Base-by-base conservation (phyloP, 2,888 invertebrate genomes). In the Macrophya alboannulata region DNA sequence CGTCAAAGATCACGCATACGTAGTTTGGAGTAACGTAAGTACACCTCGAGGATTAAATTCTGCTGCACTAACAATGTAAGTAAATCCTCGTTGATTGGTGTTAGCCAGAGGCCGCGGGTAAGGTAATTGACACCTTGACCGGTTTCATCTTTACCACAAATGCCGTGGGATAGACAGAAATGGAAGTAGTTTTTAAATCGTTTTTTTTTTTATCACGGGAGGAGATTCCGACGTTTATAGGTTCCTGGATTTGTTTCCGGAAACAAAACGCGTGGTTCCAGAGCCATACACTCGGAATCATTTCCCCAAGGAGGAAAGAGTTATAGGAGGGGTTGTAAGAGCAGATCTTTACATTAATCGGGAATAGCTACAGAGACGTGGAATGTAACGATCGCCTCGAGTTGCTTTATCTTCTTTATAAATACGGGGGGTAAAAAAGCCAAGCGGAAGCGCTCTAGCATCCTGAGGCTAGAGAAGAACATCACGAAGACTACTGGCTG, bases 381-480 rank as follows among this genome's bases (percentile, higher is more conserved):
- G 81, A 81, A 81, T 40, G 81, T 62, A 43, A 81, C 81, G 21
- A 81, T 40, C 55, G 37, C 55, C 43, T 25, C n/a, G 43, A 25
- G 59, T 81, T 62, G 25, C 43, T 43, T 62, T 43, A 81, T 81
- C 43, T 40, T 59, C n/a, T 59, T 59, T 59, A 62, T 15, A 10
- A 81, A 40, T n/a, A 43, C 17, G 17, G n/a, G 40, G 21, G 40
- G n/a, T n/a, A 81, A 81, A 81, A 76, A 62, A 62, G n/a, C 37
- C 12, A 43, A 81, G 43, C 81, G 81, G 81, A 81, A 81, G 62
- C 62, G 43, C 25, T 81, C 17, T n/a, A 10, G 81, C 40, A 62
- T 81, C 81, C 81, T 25, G 62, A 59, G 81, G 59, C 62, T 62
- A 51, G 59, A 43, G 31, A 81, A 62, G 51, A 81, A 81, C 81